Conservation (phyloP, 1,140 invertebrate species). For the Elysia chlorotica region DNA sequence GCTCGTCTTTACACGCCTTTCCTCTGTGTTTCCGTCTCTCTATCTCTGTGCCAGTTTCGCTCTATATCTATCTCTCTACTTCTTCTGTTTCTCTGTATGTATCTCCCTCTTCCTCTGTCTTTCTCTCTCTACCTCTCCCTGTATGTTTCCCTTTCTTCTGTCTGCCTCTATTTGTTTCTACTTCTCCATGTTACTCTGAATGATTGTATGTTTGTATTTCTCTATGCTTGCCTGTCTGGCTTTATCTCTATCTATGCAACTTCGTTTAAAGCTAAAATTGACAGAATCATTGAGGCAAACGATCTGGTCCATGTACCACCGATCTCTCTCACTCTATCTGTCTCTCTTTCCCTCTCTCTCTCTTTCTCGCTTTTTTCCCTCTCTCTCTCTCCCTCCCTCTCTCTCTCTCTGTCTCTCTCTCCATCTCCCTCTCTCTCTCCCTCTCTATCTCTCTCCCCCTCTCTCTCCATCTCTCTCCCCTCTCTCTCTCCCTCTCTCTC, state of each 20-base stretch:
- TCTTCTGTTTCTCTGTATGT: too few relatives aligned
- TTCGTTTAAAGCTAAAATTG: too few relatives aligned
- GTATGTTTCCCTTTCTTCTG: neutral
- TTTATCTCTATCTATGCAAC: neutral
- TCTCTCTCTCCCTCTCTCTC: too few relatives aligned
- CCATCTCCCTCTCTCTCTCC: too few relatives aligned
- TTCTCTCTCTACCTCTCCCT: constrained; percentile 8
- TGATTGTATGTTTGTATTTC: neutral
- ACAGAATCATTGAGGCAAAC: too few relatives aligned
- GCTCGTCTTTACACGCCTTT: too few relatives aligned
- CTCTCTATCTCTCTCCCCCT: too few relatives aligned
- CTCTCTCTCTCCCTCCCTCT: too few relatives aligned
- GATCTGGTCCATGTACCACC: too few relatives aligned
- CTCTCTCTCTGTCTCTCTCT: too few relatives aligned
- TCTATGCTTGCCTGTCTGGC: neutral
- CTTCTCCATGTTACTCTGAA: neutral
- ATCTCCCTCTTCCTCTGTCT: neutral
- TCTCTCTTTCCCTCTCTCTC: neutral
- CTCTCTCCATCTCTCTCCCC: too few relatives aligned
- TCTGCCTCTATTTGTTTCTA: constrained; percentile 1
- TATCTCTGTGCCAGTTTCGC: neutral
- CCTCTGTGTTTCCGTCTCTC: neutral
- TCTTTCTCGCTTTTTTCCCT: neutral
- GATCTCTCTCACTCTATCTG: neutral
- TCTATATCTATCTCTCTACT: constrained; percentile 2